These are phyloP conservation scores for Platyrinchus mystaceus DNA, from an alignment of 2,797 vertebrate species.

Conservation along the genomic window DNA sequence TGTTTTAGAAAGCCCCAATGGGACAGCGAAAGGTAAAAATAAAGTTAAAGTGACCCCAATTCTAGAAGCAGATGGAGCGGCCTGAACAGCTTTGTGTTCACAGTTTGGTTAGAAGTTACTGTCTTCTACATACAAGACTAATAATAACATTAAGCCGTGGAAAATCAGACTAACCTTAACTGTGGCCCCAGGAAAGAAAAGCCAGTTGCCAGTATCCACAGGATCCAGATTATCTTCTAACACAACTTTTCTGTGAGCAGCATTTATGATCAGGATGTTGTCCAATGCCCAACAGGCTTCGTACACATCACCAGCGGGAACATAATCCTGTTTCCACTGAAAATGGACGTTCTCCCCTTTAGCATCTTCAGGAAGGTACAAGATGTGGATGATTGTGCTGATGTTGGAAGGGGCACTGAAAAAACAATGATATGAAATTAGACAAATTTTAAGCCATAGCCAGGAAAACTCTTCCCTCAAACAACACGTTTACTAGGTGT, in stretches of 20 bases:
- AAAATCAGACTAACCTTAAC: constrained; percentile 85
- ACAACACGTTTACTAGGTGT: background rate
- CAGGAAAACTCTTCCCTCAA: background rate
- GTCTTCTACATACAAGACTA: background rate
- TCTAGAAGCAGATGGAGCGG: background rate
- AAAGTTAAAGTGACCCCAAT: background rate
- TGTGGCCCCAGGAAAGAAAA: constrained; percentile 97
- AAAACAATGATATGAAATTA: constrained; percentile 28
- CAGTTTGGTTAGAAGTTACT: background rate
- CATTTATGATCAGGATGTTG: constrained; percentile 91
- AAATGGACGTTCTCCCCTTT: constrained; percentile 84
- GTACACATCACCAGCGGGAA: constrained; percentile 86
- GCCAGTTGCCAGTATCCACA: constrained; percentile 96
- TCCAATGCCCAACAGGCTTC: constrained; percentile 98
- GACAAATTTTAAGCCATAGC: background rate
- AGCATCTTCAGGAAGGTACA: constrained; percentile 86
- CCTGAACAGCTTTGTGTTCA: background rate
- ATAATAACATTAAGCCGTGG: background rate
- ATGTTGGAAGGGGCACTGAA: constrained; percentile 90
- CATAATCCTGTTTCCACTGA: constrained; percentile 91
- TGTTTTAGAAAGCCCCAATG: background rate
- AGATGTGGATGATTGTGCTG: constrained; percentile 91
- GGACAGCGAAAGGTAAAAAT: background rate
- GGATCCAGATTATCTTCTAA: constrained; percentile 95
- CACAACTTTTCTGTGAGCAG: constrained; percentile 87